Evolutionary conservation across 2,888 invertebrate genomes (phyloP).

Genomic region (Aproaerema taeniolella): DNA sequence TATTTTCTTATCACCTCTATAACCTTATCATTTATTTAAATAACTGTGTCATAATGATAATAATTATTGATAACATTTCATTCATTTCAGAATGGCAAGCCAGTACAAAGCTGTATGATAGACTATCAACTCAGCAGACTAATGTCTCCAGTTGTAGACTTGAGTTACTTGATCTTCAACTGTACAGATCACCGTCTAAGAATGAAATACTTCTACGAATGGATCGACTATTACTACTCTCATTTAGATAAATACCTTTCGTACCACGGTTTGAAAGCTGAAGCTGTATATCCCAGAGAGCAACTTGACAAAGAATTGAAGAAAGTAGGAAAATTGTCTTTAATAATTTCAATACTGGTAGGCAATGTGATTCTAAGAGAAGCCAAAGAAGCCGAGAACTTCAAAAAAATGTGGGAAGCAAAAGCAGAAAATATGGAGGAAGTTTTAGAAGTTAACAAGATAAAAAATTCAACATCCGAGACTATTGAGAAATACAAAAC

Average conservation of each 20-base stretch:
- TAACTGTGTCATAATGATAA: not conserved
- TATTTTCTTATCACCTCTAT: not conserved
- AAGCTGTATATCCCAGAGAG: constrained; percentile 8
- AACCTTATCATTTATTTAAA: not conserved
- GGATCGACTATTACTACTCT: constrained; percentile 13
- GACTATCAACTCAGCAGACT: constrained; percentile 26
- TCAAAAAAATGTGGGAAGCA: constrained; percentile 1
- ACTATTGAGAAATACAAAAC: not conserved
- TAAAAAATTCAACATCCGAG: not conserved
- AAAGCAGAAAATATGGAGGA: not conserved
- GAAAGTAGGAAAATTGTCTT: constrained; percentile 14
- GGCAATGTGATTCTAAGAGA: constrained; percentile 3
- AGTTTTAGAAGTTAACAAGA: not conserved
- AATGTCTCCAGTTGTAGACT: constrained; percentile 22
- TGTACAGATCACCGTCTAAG: constrained; percentile 20
- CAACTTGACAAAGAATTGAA: constrained; percentile 12
- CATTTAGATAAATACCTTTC: constrained; percentile 2
- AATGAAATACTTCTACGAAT: constrained; percentile 4
- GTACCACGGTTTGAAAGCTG: constrained; percentile 4
- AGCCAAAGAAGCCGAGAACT: not conserved
- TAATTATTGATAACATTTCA: not conserved
- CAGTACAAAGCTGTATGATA: constrained; percentile 21
- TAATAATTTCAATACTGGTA: constrained; percentile 1
- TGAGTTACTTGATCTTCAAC: constrained; percentile 27
- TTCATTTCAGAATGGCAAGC: constrained; percentile 7